Conservation (phyloP, 2,113 vertebrate species). For the Nibea coibor region DNA sequence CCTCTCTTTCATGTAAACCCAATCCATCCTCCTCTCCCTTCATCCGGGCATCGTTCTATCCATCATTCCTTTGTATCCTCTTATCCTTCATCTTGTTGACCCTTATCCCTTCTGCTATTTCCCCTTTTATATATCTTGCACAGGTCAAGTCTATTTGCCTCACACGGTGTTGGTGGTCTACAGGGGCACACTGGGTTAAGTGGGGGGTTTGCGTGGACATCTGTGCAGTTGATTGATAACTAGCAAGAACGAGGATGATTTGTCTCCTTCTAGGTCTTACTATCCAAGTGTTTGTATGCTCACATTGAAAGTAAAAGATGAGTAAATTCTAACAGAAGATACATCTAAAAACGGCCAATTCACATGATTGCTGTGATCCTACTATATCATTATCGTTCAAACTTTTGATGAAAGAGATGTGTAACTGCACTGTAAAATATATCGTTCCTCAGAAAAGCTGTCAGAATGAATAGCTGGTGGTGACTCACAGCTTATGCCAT, state of each 20-base stretch:
- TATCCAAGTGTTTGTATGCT: not conserved
- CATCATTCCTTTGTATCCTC: conserved; percentile 47
- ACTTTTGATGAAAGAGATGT: conserved; percentile 6
- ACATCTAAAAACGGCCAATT: not conserved
- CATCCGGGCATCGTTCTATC: conserved; percentile 48
- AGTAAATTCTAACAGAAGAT: not conserved
- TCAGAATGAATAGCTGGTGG: conserved; percentile 28
- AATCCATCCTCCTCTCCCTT: conserved; percentile 51
- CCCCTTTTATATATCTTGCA: conserved; percentile 22
- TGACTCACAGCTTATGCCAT: conserved; percentile 45
- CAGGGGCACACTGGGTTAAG: conserved; percentile 46
- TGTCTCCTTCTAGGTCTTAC: conserved; percentile 9
- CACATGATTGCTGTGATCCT: not conserved
- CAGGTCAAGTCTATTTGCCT: conserved; percentile 59
- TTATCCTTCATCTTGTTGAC: conserved; percentile 54
- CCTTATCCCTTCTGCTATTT: conserved; percentile 36
- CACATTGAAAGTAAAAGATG: not conserved
- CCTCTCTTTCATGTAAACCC: conserved; percentile 24
- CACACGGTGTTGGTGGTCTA: conserved; percentile 21
- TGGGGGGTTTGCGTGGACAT: conserved; percentile 30
- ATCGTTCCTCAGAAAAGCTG: conserved; percentile 15
- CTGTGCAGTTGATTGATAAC: conserved; percentile 59
- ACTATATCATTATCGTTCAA: conserved; percentile 1
- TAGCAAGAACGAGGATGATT: conserved; percentile 10
- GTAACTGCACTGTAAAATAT: conserved; percentile 11